Base-by-base conservation (phyloP, 2,797 vertebrate genomes). In the Micromesistius poutassou region DNA sequence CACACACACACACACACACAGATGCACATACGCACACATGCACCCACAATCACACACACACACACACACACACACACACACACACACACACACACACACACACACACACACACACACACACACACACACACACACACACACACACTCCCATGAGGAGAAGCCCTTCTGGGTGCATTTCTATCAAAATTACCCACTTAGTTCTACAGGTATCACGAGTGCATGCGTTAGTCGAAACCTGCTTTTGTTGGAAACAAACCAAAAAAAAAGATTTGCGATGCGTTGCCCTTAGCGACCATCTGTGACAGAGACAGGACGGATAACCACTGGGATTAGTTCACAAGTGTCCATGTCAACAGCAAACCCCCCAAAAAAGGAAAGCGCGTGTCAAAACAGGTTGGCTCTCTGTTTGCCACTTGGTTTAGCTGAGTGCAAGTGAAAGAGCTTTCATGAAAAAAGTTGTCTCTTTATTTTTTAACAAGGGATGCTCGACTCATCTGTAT, bases 11-110 rank as follows among this genome's bases (percentile, higher is more conserved):
- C 8, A 3, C 4, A 9, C 5, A 3, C 66, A 70, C 71, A 79
- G 5, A 35, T 84, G 74, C 75, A 83, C 75, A 79, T 80, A 33
- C 70, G 72, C 76, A 77, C 50, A 78, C 71, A 73, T 28, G 66
- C 72, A 79, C 66, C 35, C 62, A 78, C 71, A 38, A 9, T 9
- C 22, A 66, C 62, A 66, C 28, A 36, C 36, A 36, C 16, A 62
- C 50, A 62, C 25, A n/a, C 5, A 6, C 8, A 5, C 14, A 1
- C 55, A 66, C 19, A 66, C 55, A 66, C 25, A 28, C 7, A 13
- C 22, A 19, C 22, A 1, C 50, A 3, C 22, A 2, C 16, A 14
- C 30, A 40, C 33, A 79, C 74, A 76, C 72, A 25, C 71, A 79
- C 33, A 70, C 36, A 13, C 76, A 70, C 42, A 77, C 74, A 73